Evolutionary conservation across 1,140 invertebrate genomes (phyloP).

Genomic region (Drosophila bifasciata): DNA sequence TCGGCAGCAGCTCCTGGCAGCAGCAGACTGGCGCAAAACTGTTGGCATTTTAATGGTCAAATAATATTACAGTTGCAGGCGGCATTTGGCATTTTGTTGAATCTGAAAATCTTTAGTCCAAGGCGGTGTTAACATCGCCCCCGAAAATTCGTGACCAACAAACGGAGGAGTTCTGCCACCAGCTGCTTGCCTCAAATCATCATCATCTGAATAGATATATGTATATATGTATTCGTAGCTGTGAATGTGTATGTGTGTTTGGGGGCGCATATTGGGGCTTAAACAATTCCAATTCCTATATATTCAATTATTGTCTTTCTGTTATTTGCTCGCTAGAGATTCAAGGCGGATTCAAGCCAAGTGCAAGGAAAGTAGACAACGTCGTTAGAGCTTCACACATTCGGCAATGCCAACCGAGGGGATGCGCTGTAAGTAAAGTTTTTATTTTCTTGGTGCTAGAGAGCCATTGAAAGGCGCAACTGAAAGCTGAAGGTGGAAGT

Average conservation of each 20-base stretch:
- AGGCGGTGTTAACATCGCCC: conserved; percentile 72
- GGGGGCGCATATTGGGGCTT: conserved; percentile 40
- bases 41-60: conserved; percentile 72
- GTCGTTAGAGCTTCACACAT: background rate
- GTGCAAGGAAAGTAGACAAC: conserved; percentile 48
- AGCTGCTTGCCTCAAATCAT: conserved; percentile 62
- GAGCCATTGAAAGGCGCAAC: too few relatives aligned
- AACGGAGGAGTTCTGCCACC: conserved; percentile 26
- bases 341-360: conserved; percentile 50
- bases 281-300: conserved; percentile 37
- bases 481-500: too few relatives aligned
- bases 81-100: conserved; percentile 25
- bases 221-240: conserved; percentile 31
- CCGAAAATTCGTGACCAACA: conserved; percentile 67
- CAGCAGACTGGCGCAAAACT: conserved; percentile 21
- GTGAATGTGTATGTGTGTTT: background rate
- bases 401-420: background rate
- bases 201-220: conserved; percentile 51
- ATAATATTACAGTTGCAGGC: conserved; percentile 67
- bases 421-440: conserved; percentile 21
- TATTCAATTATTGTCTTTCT: conserved; percentile 75
- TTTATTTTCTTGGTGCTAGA: too few relatives aligned
- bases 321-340: conserved; percentile 21
- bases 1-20: background rate
- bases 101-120: conserved; percentile 53